Conservation (phyloP, 2,888 invertebrate species). For the Bedellia somnulentella region DNA sequence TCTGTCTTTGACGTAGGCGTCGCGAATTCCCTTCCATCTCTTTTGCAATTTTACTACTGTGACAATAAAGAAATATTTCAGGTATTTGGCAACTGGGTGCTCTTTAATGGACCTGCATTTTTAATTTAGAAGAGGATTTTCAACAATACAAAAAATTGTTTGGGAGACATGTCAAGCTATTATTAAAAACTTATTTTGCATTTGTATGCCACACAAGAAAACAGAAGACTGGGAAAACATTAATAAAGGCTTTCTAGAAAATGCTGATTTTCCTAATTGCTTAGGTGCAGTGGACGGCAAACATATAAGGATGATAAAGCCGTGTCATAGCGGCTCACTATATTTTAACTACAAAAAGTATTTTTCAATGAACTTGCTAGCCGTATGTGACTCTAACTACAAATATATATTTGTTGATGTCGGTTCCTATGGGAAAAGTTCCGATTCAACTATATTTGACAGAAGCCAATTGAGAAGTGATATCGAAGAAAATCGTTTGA, state of each 20-base stretch:
- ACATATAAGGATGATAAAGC: not conserved
- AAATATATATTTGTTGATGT: constrained; percentile 11
- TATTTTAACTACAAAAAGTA: constrained; percentile 6
- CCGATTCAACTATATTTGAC: constrained; percentile 11
- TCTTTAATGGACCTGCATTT: constrained; percentile 10
- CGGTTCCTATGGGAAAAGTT: constrained; percentile 11
- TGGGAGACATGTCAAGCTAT: constrained; percentile 10
- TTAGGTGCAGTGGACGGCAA: constrained; percentile 1
- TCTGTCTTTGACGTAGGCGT: constrained; percentile 9
- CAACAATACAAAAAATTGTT: constrained; percentile 10
- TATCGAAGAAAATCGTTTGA: constrained; percentile 10
- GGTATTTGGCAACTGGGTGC: constrained; percentile 8
- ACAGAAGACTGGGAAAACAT: constrained; percentile 10
- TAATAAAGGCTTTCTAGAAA: constrained; percentile 9
- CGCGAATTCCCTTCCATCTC: constrained; percentile 11
- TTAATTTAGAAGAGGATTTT: constrained; percentile 10
- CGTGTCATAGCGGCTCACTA: constrained; percentile 1
- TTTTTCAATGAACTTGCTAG: constrained; percentile 11
- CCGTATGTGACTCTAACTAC: constrained; percentile 12
- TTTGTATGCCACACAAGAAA: constrained; percentile 13
- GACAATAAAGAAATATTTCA: constrained; percentile 10
- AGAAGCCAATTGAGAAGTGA: constrained; percentile 7
- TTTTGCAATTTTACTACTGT: constrained; percentile 9
- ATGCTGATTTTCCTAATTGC: constrained; percentile 9
- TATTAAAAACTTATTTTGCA: constrained; percentile 9